A percentile compares a stretch with the other conserved stretches of the same genome.
Evolutionary conservation across 2,888 invertebrate genomes (phyloP).

Genomic region (Agrilus cyanescens): DNA sequence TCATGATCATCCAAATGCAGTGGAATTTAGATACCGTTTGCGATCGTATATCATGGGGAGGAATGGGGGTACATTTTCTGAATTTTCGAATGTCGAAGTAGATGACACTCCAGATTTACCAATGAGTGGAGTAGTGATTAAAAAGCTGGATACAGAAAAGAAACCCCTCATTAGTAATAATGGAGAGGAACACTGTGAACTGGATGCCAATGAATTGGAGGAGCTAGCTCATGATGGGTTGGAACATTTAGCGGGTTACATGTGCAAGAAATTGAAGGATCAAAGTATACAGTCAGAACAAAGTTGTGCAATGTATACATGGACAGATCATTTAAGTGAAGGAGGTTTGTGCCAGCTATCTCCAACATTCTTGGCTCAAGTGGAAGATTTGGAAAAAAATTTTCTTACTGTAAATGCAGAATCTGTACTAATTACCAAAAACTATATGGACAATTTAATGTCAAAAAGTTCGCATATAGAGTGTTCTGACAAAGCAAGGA

Average conservation of each 20-base stretch:
- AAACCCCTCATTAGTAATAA: too few species aligned
- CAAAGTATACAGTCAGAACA: too few species aligned
- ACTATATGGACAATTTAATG: constrained; percentile 7
- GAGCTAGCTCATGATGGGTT: constrained; percentile 15
- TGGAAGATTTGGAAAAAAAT: constrained; percentile 10
- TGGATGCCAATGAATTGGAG: constrained; percentile 4
- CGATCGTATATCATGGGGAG: constrained; percentile 15
- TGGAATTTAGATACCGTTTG: constrained; percentile 18
- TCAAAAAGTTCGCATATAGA: background rate
- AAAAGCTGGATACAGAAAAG: background rate
- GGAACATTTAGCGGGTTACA: constrained; percentile 17
- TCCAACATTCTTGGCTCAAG: constrained; percentile 9
- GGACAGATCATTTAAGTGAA: constrained; percentile 14
- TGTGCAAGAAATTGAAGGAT: constrained; percentile 11
- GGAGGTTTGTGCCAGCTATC: constrained; percentile 14
- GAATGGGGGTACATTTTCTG: constrained; percentile 8
- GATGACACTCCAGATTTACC: constrained; percentile 12
- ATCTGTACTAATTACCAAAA: constrained; percentile 4
- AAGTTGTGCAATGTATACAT: too few species aligned
- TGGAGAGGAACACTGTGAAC: background rate
- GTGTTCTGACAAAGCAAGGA: constrained; percentile 1
- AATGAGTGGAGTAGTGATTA: background rate
- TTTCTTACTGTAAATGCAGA: constrained; percentile 7
- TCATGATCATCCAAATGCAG: constrained; percentile 16
- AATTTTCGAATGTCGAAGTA: constrained; percentile 7